Conservation (phyloP, 2,113 vertebrate species). For the Myotis yumanensis region DNA sequence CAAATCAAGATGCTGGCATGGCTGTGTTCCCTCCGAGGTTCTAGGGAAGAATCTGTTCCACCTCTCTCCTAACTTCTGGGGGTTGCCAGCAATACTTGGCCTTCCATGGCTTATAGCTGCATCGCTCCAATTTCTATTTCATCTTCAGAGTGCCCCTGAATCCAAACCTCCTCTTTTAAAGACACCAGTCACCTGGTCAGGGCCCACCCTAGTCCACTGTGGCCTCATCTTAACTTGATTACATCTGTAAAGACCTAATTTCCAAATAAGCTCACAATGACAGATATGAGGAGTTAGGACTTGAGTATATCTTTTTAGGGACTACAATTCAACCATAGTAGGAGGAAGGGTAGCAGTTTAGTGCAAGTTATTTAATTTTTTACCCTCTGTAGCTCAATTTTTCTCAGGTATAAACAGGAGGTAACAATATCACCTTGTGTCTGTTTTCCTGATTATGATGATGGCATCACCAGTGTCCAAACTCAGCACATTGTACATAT, state of each 20-base stretch:
- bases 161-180: background rate
- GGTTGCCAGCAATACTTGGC: background rate
- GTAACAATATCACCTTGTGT: background rate
- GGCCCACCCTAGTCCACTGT: background rate
- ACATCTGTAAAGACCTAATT: background rate
- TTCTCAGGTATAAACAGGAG: background rate
- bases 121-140: background rate
- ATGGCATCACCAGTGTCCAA: background rate
- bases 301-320: background rate
- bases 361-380: background rate
- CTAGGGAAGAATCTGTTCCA: background rate
- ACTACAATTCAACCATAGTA: background rate
- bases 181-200: background rate
- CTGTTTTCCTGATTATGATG: background rate
- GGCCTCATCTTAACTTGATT: background rate
- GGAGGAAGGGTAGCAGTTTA: background rate
- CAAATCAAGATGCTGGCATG: background rate
- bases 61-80: background rate
- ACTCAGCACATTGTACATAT: background rate
- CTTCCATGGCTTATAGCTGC: background rate
- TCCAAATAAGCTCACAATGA: background rate
- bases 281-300: background rate
- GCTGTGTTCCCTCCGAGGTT: rapidly evolving
- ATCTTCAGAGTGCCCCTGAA: background rate
- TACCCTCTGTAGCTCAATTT: background rate